Percentiles rank a stretch among this genome's conserved stretches.
Conservation (phyloP, 1,140 invertebrate genomes). For the Solenopsis fugax region DNA sequence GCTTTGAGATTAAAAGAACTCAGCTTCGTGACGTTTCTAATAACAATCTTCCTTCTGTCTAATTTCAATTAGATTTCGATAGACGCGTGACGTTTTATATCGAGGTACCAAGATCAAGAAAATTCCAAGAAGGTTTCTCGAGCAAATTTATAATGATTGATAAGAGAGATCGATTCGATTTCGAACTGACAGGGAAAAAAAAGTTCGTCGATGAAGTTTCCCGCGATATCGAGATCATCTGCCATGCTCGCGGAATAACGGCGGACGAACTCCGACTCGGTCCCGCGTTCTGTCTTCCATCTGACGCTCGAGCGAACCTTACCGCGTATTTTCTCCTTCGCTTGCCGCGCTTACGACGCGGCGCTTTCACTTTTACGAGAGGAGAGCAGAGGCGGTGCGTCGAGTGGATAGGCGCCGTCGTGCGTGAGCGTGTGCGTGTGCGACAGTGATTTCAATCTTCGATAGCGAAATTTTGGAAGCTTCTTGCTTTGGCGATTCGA, state of each 20-base stretch:
- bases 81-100: neutral
- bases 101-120: neutral
- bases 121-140: neutral
- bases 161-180: neutral
- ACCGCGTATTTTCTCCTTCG: constrained; percentile 74
- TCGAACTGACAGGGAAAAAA: neutral
- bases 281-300: constrained; percentile 43
- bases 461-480: constrained; percentile 53
- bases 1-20: neutral
- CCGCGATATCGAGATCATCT: constrained; percentile 27
- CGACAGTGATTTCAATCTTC: constrained; percentile 1
- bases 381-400: constrained; percentile 36
- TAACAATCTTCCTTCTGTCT: neutral
- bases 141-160: neutral
- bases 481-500: neutral
- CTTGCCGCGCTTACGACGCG: constrained; percentile 64
- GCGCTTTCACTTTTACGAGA: constrained; percentile 79
- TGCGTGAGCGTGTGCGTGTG: constrained; percentile 1
- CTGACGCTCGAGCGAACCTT: constrained; percentile 64
- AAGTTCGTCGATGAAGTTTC: neutral
- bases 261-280: neutral
- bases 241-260: neutral
- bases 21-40: neutral
- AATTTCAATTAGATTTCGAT: neutral
- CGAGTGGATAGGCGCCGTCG: constrained; percentile 32